A percentile compares a stretch with the other conserved stretches of the same genome.
Evolutionary conservation across 2,888 invertebrate genomes (phyloP).

Genomic region (Calameuta idolon): DNA sequence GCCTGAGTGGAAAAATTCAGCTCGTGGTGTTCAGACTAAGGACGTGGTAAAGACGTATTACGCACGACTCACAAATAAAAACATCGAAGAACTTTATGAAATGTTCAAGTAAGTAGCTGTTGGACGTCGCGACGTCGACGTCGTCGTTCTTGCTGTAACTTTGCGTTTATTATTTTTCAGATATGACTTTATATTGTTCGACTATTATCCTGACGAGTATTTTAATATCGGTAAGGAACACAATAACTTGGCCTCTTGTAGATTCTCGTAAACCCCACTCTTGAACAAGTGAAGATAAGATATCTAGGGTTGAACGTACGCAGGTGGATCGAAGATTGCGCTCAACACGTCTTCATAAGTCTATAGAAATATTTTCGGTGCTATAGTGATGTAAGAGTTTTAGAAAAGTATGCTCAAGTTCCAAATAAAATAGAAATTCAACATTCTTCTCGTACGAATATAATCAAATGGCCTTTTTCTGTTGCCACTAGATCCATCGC

Average conservation of each 20-base stretch:
- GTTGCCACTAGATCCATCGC: no score
- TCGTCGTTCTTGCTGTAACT: background rate
- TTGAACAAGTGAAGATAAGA: background rate
- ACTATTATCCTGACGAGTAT: conserved; percentile 81
- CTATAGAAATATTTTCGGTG: background rate
- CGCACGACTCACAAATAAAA: conserved; percentile 78
- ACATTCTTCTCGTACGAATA: background rate
- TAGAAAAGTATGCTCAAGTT: background rate
- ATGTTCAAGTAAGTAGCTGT: conserved; percentile 77
- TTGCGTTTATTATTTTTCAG: conserved; percentile 69
- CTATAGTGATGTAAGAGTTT: background rate
- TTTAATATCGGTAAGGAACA: conserved; percentile 71
- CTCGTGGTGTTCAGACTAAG: conserved; percentile 80
- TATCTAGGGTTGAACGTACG: background rate
- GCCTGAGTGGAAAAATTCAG: conserved; percentile 87
- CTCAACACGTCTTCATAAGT: background rate
- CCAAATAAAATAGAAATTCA: background rate
- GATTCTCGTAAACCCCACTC: background rate
- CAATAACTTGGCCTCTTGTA: background rate
- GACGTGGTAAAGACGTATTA: conserved; percentile 82
- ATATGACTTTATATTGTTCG: conserved; percentile 89
- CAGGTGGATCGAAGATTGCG: background rate
- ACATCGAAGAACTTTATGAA: conserved; percentile 81
- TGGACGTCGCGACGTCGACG: background rate
- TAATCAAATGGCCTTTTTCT: background rate